Evolutionary conservation across 2,113 vertebrate genomes (phyloP), one percentile per base, ranked within the genome.

Genomic region (Etia nguti): DNA sequence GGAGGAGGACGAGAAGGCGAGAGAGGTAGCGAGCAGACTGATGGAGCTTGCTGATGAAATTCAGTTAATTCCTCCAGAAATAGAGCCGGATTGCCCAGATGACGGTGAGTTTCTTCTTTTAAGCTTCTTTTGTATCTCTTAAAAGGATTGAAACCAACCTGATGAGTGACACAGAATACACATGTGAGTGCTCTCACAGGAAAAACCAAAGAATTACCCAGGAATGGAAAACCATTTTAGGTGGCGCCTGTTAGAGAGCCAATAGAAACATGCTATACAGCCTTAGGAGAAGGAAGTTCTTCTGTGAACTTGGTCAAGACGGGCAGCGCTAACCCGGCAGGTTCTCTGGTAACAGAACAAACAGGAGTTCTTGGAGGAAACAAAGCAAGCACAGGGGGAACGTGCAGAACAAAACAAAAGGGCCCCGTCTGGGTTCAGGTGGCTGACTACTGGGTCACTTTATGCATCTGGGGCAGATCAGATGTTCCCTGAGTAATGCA

Each of bases 11-110:
- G 59, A 93, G 0, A 10, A 80, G 20, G 12, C 94, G 8, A 87
- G 81, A 0, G 10, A 83, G 0, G 60, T 94, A 0, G 95, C 81
- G 0, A n/a, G 6, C 6, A 75, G 12, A 10, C 80, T 97, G 81
- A 85, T 65, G 0, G 18, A 87, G 48, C 88, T 97, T 22, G 90
- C 83, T 2, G 86, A 93, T 41, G 84, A 94, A 3, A 81, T 96
- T 82, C 60, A 46, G 1, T 89, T 96, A 43, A 1, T 0, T 3
- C 52, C 55, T 18, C 59, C 87, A 2, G 83, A 92, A 0, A 0
- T 94, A 1, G 95, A 96, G 82, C 0, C 20, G 0, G 96, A 96
- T 62, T 1, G 1, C 1, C 1, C 2, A 3, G 54, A 29, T 29
- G 52, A 18, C 0, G n/a, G 60, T 82, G 26, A 81, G 52, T 73